phyloP scores from a whole-genome alignment of 2,797 vertebrate genomes.

The Pteronotus mesoamericanus region DNA sequence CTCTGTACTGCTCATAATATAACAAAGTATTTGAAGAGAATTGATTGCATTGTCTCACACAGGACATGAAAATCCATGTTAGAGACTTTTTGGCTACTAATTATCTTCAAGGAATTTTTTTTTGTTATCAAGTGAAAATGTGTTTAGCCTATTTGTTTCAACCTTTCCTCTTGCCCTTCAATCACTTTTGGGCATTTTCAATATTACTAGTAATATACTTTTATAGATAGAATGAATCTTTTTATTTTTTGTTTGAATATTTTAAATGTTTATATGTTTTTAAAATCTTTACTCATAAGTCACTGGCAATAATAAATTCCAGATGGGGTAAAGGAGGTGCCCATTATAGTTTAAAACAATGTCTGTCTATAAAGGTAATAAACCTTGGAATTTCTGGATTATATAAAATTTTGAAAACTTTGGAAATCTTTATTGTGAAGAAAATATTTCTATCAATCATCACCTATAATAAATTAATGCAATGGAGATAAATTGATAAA shows the following conservation, averaged over 20 bases:
- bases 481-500: neutral
- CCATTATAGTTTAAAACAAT: neutral
- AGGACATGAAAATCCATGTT: neutral
- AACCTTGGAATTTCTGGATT: neutral
- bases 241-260: neutral
- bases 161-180: rapidly evolving
- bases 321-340: neutral
- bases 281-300: neutral
- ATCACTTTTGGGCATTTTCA: neutral
- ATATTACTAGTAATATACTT: neutral
- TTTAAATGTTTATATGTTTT: neutral
- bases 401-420: neutral
- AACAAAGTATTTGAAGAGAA: neutral
- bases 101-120: neutral
- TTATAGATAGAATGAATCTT: neutral
- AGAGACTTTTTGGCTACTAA: neutral
- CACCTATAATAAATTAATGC: neutral
- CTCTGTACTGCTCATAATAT: neutral
- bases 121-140: neutral
- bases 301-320: neutral
- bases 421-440: neutral
- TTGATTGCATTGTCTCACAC: neutral
- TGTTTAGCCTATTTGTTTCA: neutral
- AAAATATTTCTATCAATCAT: neutral
- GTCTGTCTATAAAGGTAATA: neutral